These are phyloP conservation scores for Aldabrachelys gigantea DNA, from an alignment of 2,113 vertebrate genomes.

Conservation along the genomic window DNA sequence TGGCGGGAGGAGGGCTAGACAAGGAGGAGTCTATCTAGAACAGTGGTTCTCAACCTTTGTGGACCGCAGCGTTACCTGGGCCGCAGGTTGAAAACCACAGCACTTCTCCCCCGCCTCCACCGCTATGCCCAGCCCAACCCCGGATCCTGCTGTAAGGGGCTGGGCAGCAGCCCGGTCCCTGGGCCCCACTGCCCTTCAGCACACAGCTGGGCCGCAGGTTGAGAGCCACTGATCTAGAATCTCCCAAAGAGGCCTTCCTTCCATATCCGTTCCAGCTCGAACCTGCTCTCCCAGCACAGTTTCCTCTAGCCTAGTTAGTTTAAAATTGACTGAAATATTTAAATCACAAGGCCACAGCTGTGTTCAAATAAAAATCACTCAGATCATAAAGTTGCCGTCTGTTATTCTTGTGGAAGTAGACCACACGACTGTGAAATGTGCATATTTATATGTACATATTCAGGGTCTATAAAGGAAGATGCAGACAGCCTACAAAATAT, in stretches of 20 bases:
- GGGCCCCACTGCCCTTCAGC: no score
- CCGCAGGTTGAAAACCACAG: no score
- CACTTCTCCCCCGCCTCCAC: no score
- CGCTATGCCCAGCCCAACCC: no score
- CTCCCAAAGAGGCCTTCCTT: neutral
- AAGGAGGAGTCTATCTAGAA: neutral
- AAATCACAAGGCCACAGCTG: slow-evolving; percentile 70
- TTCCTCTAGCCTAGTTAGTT: slow-evolving; percentile 65
- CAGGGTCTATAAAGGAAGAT: neutral
- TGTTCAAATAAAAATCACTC: slow-evolving; percentile 72
- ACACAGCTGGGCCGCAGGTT: no score
- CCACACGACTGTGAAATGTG: slow-evolving; percentile 26
- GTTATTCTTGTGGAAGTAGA: slow-evolving; percentile 51
- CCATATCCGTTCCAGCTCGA: neutral
- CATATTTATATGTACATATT: neutral
- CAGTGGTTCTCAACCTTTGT: no score
- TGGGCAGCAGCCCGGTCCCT: no score
- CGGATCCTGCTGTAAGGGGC: no score
- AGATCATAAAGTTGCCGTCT: slow-evolving; percentile 75
- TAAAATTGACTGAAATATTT: slow-evolving; percentile 73
- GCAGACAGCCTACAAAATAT: neutral
- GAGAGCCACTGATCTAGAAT: neutral
- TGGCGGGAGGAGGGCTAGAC: rapidly evolving
- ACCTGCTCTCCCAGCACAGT: neutral
- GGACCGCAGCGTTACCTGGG: no score